Evolutionary conservation across 2,888 invertebrate species (phyloP), one percentile per base, ranked within the genome.

Genomic region (Syritta pipiens): DNA sequence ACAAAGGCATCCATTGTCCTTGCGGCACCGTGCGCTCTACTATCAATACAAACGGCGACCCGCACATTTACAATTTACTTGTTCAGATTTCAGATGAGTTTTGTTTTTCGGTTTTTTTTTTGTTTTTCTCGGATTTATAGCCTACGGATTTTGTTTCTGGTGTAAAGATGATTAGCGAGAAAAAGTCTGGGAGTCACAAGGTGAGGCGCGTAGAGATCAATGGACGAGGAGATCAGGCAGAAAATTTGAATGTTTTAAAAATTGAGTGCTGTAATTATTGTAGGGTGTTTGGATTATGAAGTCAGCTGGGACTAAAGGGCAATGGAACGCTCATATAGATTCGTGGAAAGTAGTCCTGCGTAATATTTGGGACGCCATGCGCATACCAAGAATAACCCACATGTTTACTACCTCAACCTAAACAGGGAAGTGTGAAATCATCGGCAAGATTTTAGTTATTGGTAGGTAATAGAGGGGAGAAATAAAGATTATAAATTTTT

Each of bases 1-100:
- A 79, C 79, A 79, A 79, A 68, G 62, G 74, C 30, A 44, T 10
- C 60, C 55, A 68, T 79, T 79, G 79, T 74, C 46, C 62, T 37
- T 68, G 42, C 48, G 67, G 67, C 74, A 68, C 67, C 55, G 55
- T 79, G 72, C 74, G 62, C 67, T 68, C 51, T 49, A 79, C 65
- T 60, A 44, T 67, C 59, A 48, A 65, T 46, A 65, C n/a, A n/a
- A n/a, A n/a, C 55, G 17, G 12, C 55, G 63, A 48, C 62, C 55
- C 55, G 63, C 51, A 53, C 65, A 65, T 72, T 77, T 28, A 77
- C 40, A 60, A 65, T 71, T 72, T 72, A 65, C 59, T 72, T 59
- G 51, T 59, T 49, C 20, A 44, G 24, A 28, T 9, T 30, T 62
- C 48, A 26, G 48, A 19, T 37, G 20, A 10, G 5, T 42, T n/a